phyloP scores from a whole-genome alignment of 2,113 vertebrate genomes.

The Pomatostomus ruficeps region DNA sequence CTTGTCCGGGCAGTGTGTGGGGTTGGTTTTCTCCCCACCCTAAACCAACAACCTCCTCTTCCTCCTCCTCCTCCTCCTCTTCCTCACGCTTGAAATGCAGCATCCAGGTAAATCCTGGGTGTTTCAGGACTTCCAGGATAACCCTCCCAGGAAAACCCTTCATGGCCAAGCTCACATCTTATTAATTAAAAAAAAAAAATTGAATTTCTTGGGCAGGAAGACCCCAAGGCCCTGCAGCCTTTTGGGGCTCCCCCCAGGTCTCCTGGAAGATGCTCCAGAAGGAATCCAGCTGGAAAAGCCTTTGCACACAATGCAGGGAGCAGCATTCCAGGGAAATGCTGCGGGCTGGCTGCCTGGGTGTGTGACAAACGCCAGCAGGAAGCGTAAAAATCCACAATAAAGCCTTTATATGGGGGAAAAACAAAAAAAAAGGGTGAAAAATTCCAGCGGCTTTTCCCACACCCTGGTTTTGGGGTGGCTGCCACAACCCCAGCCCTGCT shows the following conservation, averaged over 20 bases:
- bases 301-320: rapidly evolving
- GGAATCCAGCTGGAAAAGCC: not conserved
- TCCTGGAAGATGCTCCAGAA: not conserved
- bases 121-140: not conserved
- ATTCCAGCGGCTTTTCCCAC: not conserved
- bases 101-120: not conserved
- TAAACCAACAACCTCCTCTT: not conserved
- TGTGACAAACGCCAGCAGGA: not conserved
- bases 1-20: not conserved
- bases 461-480: not conserved
- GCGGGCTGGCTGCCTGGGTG: not conserved
- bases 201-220: not conserved
- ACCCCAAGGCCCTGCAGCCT: not conserved
- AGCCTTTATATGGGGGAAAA: not conserved
- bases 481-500: not conserved
- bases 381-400: not conserved
- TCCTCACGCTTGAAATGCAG: not conserved
- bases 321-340: not conserved
- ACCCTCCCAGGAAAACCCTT: not conserved
- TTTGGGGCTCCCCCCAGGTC: not conserved
- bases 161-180: not conserved
- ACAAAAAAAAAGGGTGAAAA: not conserved
- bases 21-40: not conserved
- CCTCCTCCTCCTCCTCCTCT: not conserved
- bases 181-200: rapidly evolving